Evolutionary conservation across 2,113 vertebrate species (phyloP), one percentile per base, ranked within the genome.

Genomic region (Neotragus moschatus): DNA sequence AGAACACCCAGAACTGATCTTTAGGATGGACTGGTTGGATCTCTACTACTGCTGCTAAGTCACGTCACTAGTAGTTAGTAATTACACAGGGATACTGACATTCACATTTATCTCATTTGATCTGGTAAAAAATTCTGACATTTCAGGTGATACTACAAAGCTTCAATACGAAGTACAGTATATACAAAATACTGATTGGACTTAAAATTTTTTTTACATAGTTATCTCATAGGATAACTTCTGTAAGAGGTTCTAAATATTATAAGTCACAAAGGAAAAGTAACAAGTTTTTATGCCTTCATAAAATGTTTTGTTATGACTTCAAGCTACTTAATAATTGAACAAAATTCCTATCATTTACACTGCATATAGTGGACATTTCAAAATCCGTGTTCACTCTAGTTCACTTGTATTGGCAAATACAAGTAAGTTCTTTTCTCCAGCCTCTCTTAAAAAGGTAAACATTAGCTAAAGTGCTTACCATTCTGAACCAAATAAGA

Each of bases 271-370:
- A 97, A 85, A 93, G 7, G n/a, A 89, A 39, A 91, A 94, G 1
- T 51, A 96, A 96, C 25, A 96, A 39, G 28, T 25, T 61, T 61
- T 63, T 82, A 16, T 53, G 36, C 51, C 15, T 73, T 93, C 17
- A 16, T 58, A 79, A 2, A 77, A 79, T 58, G 30, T 73, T 84
- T 45, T 87, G n/a, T 77, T 56, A 90, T 70, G 84, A 93, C 82
- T 88, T 97, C 43, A 90, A 96, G 91, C 5, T 88, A 94, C 19
- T 91, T 77, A 94, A 15, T 58, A 84, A 84, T 13, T 88, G 80
- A 47, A 86, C 43, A 77, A 95, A 88, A 88, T 75, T 73, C 33
- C 43, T 49, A 61, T 33, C 77, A 73, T 70, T 66, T 53, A 53
- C 39, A 88, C 28, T 77, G 70, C 1, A 94, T 4, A 66, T 33